Conservation (phyloP, 2,797 vertebrate genomes). For the Pantherophis vulpinus region DNA sequence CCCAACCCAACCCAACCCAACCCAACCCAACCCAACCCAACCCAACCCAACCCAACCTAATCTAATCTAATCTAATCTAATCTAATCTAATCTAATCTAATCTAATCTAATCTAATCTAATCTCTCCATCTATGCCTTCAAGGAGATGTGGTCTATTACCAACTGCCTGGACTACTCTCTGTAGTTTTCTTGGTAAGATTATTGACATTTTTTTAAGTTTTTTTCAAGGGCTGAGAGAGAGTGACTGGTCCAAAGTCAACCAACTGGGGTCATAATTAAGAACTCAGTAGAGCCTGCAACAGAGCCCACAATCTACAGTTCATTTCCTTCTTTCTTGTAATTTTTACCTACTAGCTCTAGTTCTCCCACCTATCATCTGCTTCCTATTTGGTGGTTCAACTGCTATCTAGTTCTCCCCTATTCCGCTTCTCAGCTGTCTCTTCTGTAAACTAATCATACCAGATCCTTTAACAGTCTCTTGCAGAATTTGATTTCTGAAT, state of each 20-base stretch:
- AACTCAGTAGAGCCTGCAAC: neutral
- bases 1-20: no score
- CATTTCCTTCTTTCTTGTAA: neutral
- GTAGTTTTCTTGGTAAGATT: neutral
- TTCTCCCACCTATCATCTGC: neutral
- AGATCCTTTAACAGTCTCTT: neutral
- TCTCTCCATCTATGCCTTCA: neutral
- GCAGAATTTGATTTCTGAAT: neutral
- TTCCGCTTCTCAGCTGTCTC: neutral
- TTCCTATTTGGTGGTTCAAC: neutral
- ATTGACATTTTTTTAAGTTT: neutral
- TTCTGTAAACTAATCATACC: neutral
- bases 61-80: no score
- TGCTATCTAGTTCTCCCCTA: neutral
- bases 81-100: no score
- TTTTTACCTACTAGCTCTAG: neutral
- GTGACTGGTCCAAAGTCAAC: neutral
- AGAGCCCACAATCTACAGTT: neutral
- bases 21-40: no score
- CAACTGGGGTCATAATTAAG: neutral
- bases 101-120: no score
- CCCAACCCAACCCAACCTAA: no score
- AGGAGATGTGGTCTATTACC: neutral
- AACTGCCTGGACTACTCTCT: neutral
- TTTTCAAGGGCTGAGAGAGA: neutral